phyloP scores from a whole-genome alignment of 2,888 invertebrate species.

The Oxycera nigricornis region DNA sequence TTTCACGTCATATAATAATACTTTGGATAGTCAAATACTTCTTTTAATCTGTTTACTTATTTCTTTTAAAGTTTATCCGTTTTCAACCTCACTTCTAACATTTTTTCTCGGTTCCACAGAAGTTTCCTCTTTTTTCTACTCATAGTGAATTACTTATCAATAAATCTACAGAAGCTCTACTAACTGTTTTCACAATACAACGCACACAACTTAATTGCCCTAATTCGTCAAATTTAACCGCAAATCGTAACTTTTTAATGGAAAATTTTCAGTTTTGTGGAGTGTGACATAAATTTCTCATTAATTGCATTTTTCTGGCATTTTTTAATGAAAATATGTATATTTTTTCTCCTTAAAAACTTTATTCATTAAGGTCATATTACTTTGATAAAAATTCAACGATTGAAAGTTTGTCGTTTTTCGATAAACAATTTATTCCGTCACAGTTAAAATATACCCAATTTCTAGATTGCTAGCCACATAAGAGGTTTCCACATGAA shows the following conservation, averaged over 20 bases:
- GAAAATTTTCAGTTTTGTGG: neutral
- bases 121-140: neutral
- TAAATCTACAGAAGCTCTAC: neutral
- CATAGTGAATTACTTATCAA: neutral
- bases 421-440: too few species aligned
- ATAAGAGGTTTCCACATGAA: too few species aligned
- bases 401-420: too few species aligned
- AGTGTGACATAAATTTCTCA: neutral
- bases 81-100: neutral
- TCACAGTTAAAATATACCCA: too few species aligned
- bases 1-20: neutral
- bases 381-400: neutral
- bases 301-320: too few species aligned
- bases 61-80: neutral
- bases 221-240: neutral
- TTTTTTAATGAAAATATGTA: neutral
- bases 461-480: too few species aligned
- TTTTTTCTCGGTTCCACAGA: neutral
- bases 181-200: neutral
- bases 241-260: neutral
- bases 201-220: neutral
- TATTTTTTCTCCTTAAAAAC: neutral
- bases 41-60: neutral
- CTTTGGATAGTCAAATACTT: neutral
- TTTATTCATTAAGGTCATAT: neutral